phyloP scores from a whole-genome alignment of 2,888 invertebrate species.

The Leucoma salicis region DNA sequence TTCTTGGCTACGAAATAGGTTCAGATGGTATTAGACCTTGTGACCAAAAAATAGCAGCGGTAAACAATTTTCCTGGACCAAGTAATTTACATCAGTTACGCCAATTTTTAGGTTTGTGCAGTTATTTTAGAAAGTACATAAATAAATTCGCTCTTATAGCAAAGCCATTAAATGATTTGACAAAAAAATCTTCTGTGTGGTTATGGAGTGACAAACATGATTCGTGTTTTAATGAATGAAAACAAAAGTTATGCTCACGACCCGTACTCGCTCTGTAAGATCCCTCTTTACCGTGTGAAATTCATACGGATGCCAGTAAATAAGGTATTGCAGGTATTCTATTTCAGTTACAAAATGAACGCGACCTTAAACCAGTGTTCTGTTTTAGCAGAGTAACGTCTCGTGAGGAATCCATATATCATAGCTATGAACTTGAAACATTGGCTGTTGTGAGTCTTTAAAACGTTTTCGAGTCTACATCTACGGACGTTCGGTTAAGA shows the following conservation, averaged over 20 bases:
- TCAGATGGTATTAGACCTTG: conserved; percentile 16
- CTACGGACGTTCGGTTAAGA: conserved; percentile 7
- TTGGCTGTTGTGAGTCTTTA: conserved; percentile 7
- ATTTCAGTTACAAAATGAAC: no score
- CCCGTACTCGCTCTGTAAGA: no score
- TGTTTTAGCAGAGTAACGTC: background rate
- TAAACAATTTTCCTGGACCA: no score
- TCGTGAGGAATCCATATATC: conserved; percentile 10
- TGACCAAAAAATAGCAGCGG: conserved; percentile 1
- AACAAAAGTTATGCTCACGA: no score
- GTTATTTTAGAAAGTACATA: no score
- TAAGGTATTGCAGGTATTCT: no score
- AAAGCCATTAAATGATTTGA: no score
- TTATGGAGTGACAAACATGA: conserved; percentile 3
- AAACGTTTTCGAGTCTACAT: conserved; percentile 11
- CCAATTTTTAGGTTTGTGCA: conserved; percentile 10
- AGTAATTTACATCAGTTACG: no score
- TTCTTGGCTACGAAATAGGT: no score
- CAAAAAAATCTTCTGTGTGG: background rate
- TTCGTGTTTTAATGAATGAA: conserved; percentile 8
- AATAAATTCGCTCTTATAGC: no score
- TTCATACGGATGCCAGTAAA: conserved; percentile 1
- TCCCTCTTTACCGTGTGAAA: background rate
- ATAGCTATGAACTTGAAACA: no score
- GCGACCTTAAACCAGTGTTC: no score